A percentile compares a stretch with the other conserved stretches of the same genome.
These are phyloP conservation scores for Dryomyza anilis DNA, from an alignment of 2,888 invertebrate species.

Conservation along the genomic window DNA sequence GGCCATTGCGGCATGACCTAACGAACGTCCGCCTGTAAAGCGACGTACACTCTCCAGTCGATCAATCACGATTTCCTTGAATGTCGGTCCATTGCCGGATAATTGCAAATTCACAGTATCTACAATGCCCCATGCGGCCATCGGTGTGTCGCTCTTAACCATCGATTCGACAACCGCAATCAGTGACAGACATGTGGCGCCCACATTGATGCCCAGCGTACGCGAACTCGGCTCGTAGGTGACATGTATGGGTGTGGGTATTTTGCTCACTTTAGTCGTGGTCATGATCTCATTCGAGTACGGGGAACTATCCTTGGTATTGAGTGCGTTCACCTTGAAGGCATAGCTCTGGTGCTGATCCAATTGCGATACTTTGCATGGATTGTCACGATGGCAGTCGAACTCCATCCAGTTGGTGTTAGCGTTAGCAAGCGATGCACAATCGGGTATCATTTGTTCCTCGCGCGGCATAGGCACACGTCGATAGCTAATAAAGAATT, in stretches of 20 bases:
- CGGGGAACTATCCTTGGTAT: constrained; percentile 85
- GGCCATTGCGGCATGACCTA: constrained; percentile 48
- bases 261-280: constrained; percentile 83
- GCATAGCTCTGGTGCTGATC: constrained; percentile 86
- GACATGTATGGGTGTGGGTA: constrained; percentile 79
- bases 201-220: constrained; percentile 78
- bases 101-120: constrained; percentile 75
- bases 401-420: constrained; percentile 79
- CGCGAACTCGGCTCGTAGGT: constrained; percentile 81
- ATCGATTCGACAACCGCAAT: constrained; percentile 77
- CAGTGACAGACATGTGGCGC: constrained; percentile 77
- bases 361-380: constrained; percentile 84
- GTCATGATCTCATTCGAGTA: constrained; percentile 83
- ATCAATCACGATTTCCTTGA: constrained; percentile 73
- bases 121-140: constrained; percentile 72
- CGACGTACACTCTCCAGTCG: constrained; percentile 64
- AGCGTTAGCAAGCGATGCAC: constrained; percentile 66
- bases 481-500: constrained; percentile 84
- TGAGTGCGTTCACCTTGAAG: constrained; percentile 88
- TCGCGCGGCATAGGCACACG: constrained; percentile 69
- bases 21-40: constrained; percentile 63
- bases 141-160: constrained; percentile 66
- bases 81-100: constrained; percentile 72
- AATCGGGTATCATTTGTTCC: constrained; percentile 68
- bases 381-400: constrained; percentile 83